A percentile compares a stretch with the other conserved stretches of the same genome.
phyloP scores from a whole-genome alignment of 2,888 invertebrate genomes.

The Hoplodrina ambigua region DNA sequence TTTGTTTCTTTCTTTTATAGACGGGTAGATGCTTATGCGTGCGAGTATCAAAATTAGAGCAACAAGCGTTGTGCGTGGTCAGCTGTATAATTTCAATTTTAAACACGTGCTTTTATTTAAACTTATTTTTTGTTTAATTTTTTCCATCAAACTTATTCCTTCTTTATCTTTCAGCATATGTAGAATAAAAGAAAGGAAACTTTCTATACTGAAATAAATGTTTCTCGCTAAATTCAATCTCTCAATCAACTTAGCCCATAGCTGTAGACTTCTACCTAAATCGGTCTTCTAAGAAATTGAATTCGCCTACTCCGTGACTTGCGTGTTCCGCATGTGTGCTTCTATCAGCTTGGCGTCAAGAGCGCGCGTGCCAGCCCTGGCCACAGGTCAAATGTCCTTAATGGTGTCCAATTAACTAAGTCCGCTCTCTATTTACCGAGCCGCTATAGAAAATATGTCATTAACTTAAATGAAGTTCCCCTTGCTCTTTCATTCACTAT shows the following conservation, averaged over 20 bases:
- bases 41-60: too few relatives aligned
- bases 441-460: conserved; percentile 56
- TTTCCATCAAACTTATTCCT: too few relatives aligned
- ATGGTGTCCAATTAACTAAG: conserved; percentile 68
- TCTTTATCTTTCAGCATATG: too few relatives aligned
- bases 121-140: too few relatives aligned
- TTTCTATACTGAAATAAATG: background rate
- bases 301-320: background rate
- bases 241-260: background rate
- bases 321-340: background rate
- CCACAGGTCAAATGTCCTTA: conserved; percentile 65
- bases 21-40: too few relatives aligned
- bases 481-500: conserved; percentile 40
- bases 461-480: conserved; percentile 49
- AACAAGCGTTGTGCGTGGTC: too few relatives aligned
- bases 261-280: background rate
- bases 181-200: background rate
- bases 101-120: too few relatives aligned
- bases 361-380: conserved; percentile 49
- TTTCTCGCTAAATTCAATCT: background rate
- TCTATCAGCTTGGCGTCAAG: background rate
- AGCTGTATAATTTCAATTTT: too few relatives aligned
- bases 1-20: too few relatives aligned
- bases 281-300: background rate
- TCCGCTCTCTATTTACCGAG: conserved; percentile 62